Evolutionary conservation across 2,797 vertebrate species (phyloP), one percentile per base, ranked within the genome.

Genomic region (Varecia variegata): DNA sequence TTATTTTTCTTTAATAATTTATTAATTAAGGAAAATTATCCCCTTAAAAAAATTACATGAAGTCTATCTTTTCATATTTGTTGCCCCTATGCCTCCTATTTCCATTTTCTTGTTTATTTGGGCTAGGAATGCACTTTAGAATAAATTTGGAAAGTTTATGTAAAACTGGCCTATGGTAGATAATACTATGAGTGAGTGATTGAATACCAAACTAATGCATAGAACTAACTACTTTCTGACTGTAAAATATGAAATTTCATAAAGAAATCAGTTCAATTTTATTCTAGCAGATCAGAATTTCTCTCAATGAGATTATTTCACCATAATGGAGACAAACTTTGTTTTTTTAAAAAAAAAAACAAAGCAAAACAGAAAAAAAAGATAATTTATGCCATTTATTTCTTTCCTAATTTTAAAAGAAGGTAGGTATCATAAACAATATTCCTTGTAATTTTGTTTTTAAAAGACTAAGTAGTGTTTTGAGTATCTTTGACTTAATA

Each of bases 231-330:
- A 35, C 90, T 95, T 85, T 74, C 62, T 87, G 20, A 84, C 38
- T 88, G n/a, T 8, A 58, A 60, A 94, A 95, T 96, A 65, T 65
- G 5, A 94, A 80, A 80, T 96, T 84, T 86, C 23, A 5, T 89
- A 40, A 95, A 47, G 38, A 70, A 56, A 76, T 60, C 18, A 15
- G 14, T 68, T 98, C 62, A 86, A 47, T 73, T 94, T 97, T 91
- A 80, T 94, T 74, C 74, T 91, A 85, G 38, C 40, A 70, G 35
- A 90, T 91, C 52, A 87, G 27, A 87, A 85, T 88, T 97, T 90
- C n/a, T 82, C n/a, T 67, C 43, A 52, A 3, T 76, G 50, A 95
- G 4, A 65, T 90, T 85, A 84, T 88, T 94, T 97, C 86, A 40
- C 45, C 35, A 50, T 90, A 58, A 91, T 93, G 12, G 67, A 93